Conservation (phyloP, 2,888 invertebrate genomes). For the Eurois occulta region DNA sequence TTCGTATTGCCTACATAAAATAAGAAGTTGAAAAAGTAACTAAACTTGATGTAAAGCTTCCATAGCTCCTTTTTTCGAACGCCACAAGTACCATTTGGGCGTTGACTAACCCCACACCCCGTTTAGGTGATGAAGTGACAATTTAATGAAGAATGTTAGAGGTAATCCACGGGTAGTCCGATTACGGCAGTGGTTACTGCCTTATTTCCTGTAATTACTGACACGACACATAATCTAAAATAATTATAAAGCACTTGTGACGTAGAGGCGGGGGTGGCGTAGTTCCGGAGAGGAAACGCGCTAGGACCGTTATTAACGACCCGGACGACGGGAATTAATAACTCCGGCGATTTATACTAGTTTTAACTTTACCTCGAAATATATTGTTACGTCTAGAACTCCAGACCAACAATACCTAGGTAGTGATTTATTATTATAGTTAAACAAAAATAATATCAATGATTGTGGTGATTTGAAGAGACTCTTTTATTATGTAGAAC, state of each 20-base stretch:
- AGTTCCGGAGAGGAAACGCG: constrained; percentile 53
- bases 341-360: constrained; percentile 51
- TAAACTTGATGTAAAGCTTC: background rate
- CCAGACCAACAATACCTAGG: background rate
- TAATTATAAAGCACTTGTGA: constrained; percentile 30
- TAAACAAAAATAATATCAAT: background rate
- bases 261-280: constrained; percentile 17
- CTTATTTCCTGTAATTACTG: constrained; percentile 12
- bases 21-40: background rate
- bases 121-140: background rate
- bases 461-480: background rate
- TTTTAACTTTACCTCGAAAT: constrained; percentile 42
- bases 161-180: background rate
- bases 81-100: background rate
- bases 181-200: background rate
- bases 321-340: constrained; percentile 65
- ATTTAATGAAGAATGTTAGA: background rate
- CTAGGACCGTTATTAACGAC: constrained; percentile 56
- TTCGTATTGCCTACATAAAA: background rate
- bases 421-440: background rate
- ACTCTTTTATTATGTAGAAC: background rate
- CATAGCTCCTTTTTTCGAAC: background rate
- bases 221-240: constrained; percentile 31
- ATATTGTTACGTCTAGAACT: constrained; percentile 25
- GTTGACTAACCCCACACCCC: background rate